A percentile compares a stretch with the other conserved stretches of the same genome.
Evolutionary conservation across 2,888 invertebrate species (phyloP).

Genomic region (Cheilosia grossa): DNA sequence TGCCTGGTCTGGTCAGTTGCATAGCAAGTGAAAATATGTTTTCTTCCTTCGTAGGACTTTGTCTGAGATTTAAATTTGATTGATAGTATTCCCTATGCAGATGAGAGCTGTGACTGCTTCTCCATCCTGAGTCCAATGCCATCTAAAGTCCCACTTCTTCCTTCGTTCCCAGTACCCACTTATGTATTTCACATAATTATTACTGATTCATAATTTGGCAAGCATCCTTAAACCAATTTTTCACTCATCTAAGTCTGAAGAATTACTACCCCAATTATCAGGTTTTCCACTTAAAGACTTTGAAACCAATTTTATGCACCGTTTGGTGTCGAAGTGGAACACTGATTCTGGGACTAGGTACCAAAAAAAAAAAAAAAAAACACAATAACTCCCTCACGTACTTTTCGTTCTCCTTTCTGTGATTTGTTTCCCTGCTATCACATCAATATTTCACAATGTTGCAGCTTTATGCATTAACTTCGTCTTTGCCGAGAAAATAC

Average conservation of each 20-base stretch:
- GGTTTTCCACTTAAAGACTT: slow-evolving; percentile 39
- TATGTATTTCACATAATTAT: too few species aligned
- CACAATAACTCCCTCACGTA: not conserved
- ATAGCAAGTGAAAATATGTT: too few species aligned
- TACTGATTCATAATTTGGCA: slow-evolving; percentile 6
- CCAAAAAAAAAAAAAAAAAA: too few species aligned
- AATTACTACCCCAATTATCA: slow-evolving; percentile 42
- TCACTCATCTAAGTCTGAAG: not conserved
- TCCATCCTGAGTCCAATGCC: too few species aligned
- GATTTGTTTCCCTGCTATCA: slow-evolving; percentile 34
- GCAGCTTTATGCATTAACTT: slow-evolving; percentile 17
- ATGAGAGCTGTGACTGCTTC: too few species aligned
- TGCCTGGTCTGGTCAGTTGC: too few species aligned
- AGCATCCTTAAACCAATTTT: not conserved
- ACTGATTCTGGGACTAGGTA: not conserved
- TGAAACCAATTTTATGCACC: slow-evolving; percentile 55
- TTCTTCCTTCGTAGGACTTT: too few species aligned
- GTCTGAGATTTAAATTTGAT: too few species aligned
- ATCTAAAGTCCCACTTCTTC: too few species aligned
- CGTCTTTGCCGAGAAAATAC: not conserved
- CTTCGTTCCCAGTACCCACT: too few species aligned
- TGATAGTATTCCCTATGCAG: too few species aligned
- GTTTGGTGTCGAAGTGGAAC: slow-evolving; percentile 45
- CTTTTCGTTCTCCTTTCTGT: slow-evolving; percentile 6
- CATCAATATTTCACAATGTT: slow-evolving; percentile 29